Base-by-base conservation (phyloP, 1,140 invertebrate species). In the Limonius californicus region DNA sequence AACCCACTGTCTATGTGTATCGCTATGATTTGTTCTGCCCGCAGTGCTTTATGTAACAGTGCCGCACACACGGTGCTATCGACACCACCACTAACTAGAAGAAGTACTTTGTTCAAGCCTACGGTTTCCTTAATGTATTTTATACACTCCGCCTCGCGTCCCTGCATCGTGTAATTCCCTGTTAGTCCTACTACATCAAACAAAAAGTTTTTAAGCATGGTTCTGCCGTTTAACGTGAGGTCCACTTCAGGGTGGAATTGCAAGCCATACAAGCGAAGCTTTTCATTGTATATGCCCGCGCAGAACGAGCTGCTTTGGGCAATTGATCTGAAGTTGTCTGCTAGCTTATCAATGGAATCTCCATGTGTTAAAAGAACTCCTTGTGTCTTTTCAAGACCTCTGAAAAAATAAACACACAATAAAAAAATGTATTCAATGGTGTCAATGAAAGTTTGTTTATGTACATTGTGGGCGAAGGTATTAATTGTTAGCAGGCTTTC, bases 1-100 rank as follows among this genome's bases (percentile, higher is more conserved):
- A 99, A 99, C 54, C 97, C 97, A 80, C 99, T 99, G 78, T 99
- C 96, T 68, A 99, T 97, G 79, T 99, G 97, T 63, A 99, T 84
- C 32, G 95, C 95, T 72, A 98, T 94, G 16, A 99, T 86, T 81
- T 98, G 94, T 68, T 97, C 92, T 67, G 89, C 86, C 64, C 84
- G 82, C 18, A 99, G 81, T 8, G 96, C 94, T 78, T 91, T 91
- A 73, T 93, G 87, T 47, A 99, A 80, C 35, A 99, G 79, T 14
- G 96, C 96, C 19, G 96, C 95, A 82, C 96, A 99, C 8, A 99
- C 97, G 47, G 96, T 95, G 0, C 96, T 99, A 79, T 99, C 97
- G 8, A 99, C 97, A 21, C 97, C 97, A 20, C 97, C 97, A 76
- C 95, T 97, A 32, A 97, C 86, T 64, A 98, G 79, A 77, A 97